These are phyloP conservation scores for Mirza zaza DNA, from an alignment of 2,113 vertebrate genomes.

Conservation along the genomic window DNA sequence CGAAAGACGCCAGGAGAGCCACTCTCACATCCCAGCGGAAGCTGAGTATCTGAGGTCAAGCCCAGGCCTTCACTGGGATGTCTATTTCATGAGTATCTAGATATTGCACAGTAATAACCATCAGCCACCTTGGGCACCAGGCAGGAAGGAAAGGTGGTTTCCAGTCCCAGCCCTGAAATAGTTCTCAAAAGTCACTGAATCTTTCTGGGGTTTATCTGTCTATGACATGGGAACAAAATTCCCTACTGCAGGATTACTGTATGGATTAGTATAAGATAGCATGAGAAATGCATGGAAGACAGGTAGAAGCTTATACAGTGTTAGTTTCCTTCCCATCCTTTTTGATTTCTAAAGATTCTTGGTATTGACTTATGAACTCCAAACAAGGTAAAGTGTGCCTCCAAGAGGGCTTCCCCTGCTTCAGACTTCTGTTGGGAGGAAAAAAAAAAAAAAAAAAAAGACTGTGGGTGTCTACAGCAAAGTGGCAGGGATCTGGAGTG, in stretches of 20 bases:
- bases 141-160: neutral
- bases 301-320: neutral
- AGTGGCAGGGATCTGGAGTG: neutral
- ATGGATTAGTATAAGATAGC: neutral
- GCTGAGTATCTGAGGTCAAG: neutral
- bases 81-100: neutral
- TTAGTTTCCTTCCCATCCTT: neutral
- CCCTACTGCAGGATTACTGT: neutral
- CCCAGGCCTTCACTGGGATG: no score
- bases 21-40: rapidly evolving
- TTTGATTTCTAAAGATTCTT: neutral
- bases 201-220: neutral
- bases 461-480: neutral
- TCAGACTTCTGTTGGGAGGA: neutral
- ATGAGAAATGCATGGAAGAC: neutral
- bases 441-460: neutral
- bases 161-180: neutral
- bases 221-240: neutral
- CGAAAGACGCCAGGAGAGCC: neutral
- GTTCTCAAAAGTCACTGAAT: neutral
- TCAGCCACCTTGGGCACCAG: neutral
- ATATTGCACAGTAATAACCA: neutral
- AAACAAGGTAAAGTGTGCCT: neutral
- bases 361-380: neutral
- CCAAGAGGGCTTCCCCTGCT: neutral